Evolutionary conservation across 2,888 invertebrate genomes (phyloP).

Genomic region (Hydriomena furcata): DNA sequence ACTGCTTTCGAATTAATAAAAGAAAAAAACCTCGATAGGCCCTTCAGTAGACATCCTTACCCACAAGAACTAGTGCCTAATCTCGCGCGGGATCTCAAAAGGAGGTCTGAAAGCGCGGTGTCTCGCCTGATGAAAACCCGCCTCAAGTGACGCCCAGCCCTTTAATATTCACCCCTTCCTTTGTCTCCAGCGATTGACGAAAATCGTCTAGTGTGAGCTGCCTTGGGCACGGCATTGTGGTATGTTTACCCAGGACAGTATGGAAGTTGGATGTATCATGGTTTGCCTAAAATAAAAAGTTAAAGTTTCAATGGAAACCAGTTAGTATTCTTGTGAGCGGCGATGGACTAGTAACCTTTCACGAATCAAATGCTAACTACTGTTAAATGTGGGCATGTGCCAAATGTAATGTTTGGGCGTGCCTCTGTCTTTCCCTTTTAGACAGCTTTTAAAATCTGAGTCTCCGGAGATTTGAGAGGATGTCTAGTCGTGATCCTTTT

Average conservation of each 20-base stretch:
- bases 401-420: too few species aligned
- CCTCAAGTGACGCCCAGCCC: constrained; percentile 69
- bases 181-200: constrained; percentile 78
- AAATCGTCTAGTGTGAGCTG: constrained; percentile 60
- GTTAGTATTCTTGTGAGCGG: not conserved
- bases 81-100: constrained; percentile 80
- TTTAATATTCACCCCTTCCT: constrained; percentile 78
- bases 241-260: constrained; percentile 50
- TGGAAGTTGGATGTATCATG: too few species aligned
- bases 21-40: constrained; percentile 33
- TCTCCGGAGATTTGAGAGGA: too few species aligned
- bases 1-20: constrained; percentile 8
- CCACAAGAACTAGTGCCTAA: constrained; percentile 78
- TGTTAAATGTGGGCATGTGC: too few species aligned
- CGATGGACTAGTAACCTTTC: too few species aligned
- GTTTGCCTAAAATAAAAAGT: too few species aligned
- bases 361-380: too few species aligned
- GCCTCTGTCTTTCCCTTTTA: too few species aligned
- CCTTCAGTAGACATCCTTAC: constrained; percentile 49
- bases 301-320: too few species aligned
- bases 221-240: constrained; percentile 47
- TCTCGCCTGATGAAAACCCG: constrained; percentile 77
- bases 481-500: too few species aligned
- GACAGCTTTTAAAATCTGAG: too few species aligned
- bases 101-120: constrained; percentile 73